Base-by-base conservation (phyloP, 1,140 invertebrate species). In the Trigoniulus corallinus region DNA sequence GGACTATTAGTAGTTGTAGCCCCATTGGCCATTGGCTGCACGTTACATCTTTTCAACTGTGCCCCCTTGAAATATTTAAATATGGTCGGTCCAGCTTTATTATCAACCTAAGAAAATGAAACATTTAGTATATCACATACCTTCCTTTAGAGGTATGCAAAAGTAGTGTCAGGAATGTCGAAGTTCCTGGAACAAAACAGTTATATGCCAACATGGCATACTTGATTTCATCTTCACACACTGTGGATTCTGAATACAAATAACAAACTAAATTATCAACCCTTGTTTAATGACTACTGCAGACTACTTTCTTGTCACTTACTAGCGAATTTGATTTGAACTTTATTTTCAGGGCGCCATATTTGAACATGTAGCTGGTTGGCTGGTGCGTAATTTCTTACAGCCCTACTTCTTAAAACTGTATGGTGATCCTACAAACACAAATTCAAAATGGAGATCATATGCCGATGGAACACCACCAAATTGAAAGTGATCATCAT, bases 301-400 rank as follows among this genome's bases (percentile, higher is more conserved):
- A 43, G 10, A 39, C 10, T 39, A 39, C n/a, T 12, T 39, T 12
- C 34, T 12, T 39, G n/a, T 39, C 34, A 43, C 21, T 47, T 61
- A 72, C 72, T 70, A 52, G 93, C 93, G 67, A 97, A 97, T 68
- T 94, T 92, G 21, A 98, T 91, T 72, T 98, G 93, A 53, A 98
- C 75, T 65, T 97, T 97, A 64, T 96, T 96, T 69, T 97, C 93
- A 34, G 92, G 88, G 63, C 91, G 74, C 72, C 96, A 97, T 56
- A 98, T 92, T 70, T 98, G 94, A 45, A 98, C 91, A 68, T 96
- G 97, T 70, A 97, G 92, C 23, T 88, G 87, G 51, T 95, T 89
- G 58, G 78, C 80, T 22, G 92, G 93, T 0, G 92, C 91, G 67
- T 94, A 97, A 67, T 98, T 93, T 67, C 95, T 93, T 13, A 98